Evolutionary conservation across 2,797 vertebrate genomes (phyloP), one percentile per base, ranked within the genome.

Genomic region (Tadarida brasiliensis): DNA sequence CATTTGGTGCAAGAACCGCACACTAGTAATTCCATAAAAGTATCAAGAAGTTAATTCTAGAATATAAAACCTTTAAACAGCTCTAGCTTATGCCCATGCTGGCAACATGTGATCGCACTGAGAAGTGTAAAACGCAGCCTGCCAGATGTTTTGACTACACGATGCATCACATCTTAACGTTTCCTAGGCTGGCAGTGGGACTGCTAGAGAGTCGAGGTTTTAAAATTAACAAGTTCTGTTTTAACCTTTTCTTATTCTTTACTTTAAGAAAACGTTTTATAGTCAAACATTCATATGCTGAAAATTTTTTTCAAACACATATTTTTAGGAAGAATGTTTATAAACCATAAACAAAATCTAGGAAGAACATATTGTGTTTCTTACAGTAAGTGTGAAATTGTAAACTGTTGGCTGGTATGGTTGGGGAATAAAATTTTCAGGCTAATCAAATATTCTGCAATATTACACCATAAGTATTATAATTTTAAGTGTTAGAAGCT

Each of bases 101-200:
- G 76, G 70, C 89, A 97, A 94, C 89, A 92, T 33, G 56, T 63
- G 83, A 91, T 84, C 26, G 63, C 88, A 94, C 71, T n/a, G 74
- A 67, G 91, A 91, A 94, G 71, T 73, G 12, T n/a, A 56, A 91
- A 67, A 47, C 44, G 49, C 70, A 81, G 89, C 11, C 65, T 93
- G 89, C 93, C 96, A 97, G 97, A 96, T 96, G 96, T 95, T 96
- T 93, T 93, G 77, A 96, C 93, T 94, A 68, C 49, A 74, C 12
- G 56, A 59, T 63, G 56, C 33, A 80, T 59, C 30, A 61, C 70
- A 94, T 96, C 65, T 80, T 88, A 87, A 89, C 93, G 88, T 77
- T 95, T 96, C 84, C 78, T 87, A 80, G 65, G 47, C 57, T 96
- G 90, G 86, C 56, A 82, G 12, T 78, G 44, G 19, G 24, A 59